phyloP scores from a whole-genome alignment of 2,888 invertebrate species.

The Thymelicus sylvestris region DNA sequence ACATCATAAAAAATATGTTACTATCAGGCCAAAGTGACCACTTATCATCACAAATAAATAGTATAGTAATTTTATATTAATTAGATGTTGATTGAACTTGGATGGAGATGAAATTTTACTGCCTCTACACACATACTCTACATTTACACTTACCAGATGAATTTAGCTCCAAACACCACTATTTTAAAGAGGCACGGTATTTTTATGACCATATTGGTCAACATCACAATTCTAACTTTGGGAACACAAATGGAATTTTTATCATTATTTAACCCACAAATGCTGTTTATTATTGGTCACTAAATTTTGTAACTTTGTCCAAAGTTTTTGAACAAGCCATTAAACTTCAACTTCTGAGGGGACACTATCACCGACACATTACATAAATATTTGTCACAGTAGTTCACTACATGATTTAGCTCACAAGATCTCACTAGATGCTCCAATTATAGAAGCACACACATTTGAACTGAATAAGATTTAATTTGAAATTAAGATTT shows the following conservation, averaged over 20 bases:
- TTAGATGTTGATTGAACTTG: too few species aligned
- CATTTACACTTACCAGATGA: too few species aligned
- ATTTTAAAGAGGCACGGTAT: too few species aligned
- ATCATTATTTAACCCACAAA: not conserved
- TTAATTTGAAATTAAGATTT: constrained; percentile 11
- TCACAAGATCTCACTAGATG: constrained; percentile 20
- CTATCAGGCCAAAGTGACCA: too few species aligned
- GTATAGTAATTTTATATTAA: too few species aligned
- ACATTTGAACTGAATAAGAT: constrained; percentile 28
- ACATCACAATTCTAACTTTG: not conserved
- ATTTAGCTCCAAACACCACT: too few species aligned
- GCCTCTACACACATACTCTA: too few species aligned
- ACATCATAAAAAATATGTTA: too few species aligned
- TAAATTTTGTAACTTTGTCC: constrained; percentile 8
- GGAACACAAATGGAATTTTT: not conserved
- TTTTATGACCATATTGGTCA: too few species aligned
- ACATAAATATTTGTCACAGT: constrained; percentile 22
- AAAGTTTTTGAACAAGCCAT: not conserved
- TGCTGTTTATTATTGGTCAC: constrained; percentile 1
- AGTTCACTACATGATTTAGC: constrained; percentile 16
- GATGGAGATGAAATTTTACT: too few species aligned
- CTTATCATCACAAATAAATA: too few species aligned
- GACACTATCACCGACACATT: constrained; percentile 34
- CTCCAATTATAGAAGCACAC: constrained; percentile 23
- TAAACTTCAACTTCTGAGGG: not conserved